Base-by-base conservation (phyloP, 2,888 invertebrate genomes). In the Mongoloraphidia duomilia region DNA sequence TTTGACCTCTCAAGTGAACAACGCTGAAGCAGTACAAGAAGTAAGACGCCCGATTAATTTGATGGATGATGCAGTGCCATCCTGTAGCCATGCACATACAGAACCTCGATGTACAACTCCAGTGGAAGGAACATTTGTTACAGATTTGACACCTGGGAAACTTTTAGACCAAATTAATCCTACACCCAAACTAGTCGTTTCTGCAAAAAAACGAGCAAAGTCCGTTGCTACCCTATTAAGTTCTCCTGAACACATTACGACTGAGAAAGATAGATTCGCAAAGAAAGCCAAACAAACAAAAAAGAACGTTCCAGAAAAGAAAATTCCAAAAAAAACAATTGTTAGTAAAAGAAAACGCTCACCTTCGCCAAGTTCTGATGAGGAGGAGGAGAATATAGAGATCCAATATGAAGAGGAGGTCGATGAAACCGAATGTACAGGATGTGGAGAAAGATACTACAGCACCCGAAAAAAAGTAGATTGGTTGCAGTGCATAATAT, bases 371-470 rank as follows among this genome's bases (percentile, higher is more conserved):
- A 44, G 35, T 34, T 41, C 48, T 44, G 44, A 46, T 48, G 38
- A 11, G 8, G 41, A 49, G 45, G 41, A 45, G 26, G 49, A 49
- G 39, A 41, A 49, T 37, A 48, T 26, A 26, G 26, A 26, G 6
- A 6, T 26, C 33, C 49, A 46, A 46, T 50, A 36, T 50, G 46
- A 41, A 46, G 41, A 50, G 49, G 26, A 42, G 42, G 40, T 45
- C 17, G 49, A 44, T 49, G 49, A 53, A 40, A 46, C 46, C 41
- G 51, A 53, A 49, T 49, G 51, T 42, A 40, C 44, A 40, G 46
- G 42, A 52, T 53, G 53, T 51, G 50, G 53, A 49, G 49, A 53
- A 53, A 51, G 49, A 34, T 52, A 50, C 37, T 47, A 50, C 46
- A 52, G 36, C 47, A 52, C 52, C 52, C 42, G 42, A 38, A 52